phyloP scores from a whole-genome alignment of 2,888 invertebrate genomes.

The Eupelmus urozonus region DNA sequence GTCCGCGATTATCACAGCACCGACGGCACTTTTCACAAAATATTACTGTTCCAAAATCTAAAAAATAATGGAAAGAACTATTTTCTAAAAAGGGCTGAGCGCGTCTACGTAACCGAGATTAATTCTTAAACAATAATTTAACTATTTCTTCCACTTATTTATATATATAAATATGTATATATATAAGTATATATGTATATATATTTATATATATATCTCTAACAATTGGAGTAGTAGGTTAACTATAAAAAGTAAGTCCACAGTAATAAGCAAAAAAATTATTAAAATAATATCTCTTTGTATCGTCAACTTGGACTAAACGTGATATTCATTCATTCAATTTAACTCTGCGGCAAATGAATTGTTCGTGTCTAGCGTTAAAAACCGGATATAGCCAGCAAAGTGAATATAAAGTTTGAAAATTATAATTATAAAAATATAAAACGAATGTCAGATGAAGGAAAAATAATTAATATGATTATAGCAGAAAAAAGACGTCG shows the following conservation, averaged over 20 bases:
- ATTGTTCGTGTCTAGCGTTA: conserved; percentile 49
- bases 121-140: background rate
- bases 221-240: background rate
- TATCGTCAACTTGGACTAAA: conserved; percentile 47
- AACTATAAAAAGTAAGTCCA: background rate
- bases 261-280: conserved; percentile 19
- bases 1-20: background rate
- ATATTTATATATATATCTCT: background rate
- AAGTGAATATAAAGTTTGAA: conserved; percentile 32
- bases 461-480: conserved; percentile 1
- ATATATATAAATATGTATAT: no score
- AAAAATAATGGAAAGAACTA: conserved; percentile 6
- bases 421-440: conserved; percentile 31
- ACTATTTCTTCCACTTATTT: conserved; percentile 34
- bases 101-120: conserved; percentile 6
- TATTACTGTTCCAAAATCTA: background rate
- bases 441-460: conserved; percentile 27
- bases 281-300: conserved; percentile 50
- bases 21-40: background rate
- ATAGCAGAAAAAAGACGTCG: conserved; percentile 18
- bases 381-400: conserved; percentile 48
- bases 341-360: conserved; percentile 37
- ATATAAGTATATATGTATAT: background rate
- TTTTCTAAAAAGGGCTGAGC: conserved; percentile 3
- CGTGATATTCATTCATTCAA: conserved; percentile 51